These are phyloP conservation scores for Stylophora pistillata DNA, from an alignment of 64 coral and sea anemone species.

Conservation along the genomic window DNA sequence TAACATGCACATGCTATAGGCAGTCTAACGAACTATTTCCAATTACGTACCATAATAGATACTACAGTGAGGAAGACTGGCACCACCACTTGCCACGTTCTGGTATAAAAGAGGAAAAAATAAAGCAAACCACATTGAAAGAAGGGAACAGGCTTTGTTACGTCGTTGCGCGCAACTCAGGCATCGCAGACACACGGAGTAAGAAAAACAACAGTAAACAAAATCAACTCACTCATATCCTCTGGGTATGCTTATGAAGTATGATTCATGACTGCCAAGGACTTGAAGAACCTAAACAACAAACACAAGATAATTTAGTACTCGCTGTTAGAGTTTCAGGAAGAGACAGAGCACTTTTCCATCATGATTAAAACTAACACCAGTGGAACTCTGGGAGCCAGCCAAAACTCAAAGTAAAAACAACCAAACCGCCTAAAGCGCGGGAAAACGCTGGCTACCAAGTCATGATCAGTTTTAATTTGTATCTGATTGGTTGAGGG, in stretches of 20 bases:
- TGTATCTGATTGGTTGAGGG: no score
- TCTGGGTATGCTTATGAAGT: constrained; percentile 56
- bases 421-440: no score
- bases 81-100: constrained; percentile 56
- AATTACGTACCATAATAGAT: constrained; percentile 53
- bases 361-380: no score
- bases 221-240: constrained; percentile 61
- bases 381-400: no score
- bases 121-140: neutral
- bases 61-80: constrained; percentile 40
- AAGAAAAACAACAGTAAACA: no score
- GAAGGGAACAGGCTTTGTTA: neutral
- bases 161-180: neutral
- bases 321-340: no score
- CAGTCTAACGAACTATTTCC: neutral
- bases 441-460: no score
- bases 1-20: no score
- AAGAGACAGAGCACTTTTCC: no score
- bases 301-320: neutral
- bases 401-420: no score
- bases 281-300: constrained; percentile 58
- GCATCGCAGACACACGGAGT: neutral
- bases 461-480: no score
- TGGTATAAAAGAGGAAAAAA: constrained; percentile 4
- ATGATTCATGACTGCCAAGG: constrained; percentile 64